Percentiles rank a stretch among this genome's conserved stretches.
phyloP scores from a whole-genome alignment of 2,113 vertebrate genomes.

The Garra rufa region DNA sequence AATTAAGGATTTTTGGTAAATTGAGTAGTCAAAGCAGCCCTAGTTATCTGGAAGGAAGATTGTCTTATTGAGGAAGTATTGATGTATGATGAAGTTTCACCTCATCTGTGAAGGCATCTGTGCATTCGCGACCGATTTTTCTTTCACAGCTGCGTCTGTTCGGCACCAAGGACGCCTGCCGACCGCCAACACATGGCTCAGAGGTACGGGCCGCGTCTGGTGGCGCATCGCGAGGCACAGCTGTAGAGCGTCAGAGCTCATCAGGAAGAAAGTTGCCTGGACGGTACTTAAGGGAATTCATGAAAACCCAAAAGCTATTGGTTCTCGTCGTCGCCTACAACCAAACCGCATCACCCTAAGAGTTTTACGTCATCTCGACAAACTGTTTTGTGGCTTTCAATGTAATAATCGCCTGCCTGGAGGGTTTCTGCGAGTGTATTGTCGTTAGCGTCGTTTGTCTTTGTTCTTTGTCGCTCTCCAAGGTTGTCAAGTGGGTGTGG shows the following conservation, averaged over 20 bases:
- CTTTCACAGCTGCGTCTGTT: not conserved
- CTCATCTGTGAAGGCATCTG: conserved; percentile 16
- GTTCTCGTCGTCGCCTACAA: not conserved
- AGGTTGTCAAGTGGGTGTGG: conserved; percentile 31
- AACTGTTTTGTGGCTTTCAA: not conserved
- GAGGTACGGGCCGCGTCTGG: not conserved
- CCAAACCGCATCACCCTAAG: not conserved
- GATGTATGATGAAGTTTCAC: conserved; percentile 2
- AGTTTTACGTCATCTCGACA: not conserved
- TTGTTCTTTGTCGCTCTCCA: not conserved
- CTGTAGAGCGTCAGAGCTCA: conserved; percentile 19
- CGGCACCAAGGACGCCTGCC: conserved; percentile 9
- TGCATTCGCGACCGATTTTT: not conserved
- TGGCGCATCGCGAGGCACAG: not conserved
- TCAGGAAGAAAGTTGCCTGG: conserved; percentile 11
- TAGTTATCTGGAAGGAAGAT: not conserved
- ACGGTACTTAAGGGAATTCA: not conserved
- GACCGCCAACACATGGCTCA: not conserved
- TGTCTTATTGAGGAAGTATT: not conserved
- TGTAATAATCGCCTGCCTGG: not conserved
- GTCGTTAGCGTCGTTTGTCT: not conserved
- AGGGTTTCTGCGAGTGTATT: not conserved
- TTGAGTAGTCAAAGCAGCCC: too few relatives aligned
- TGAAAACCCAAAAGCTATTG: not conserved
- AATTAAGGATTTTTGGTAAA: too few relatives aligned